A percentile compares a stretch with the other conserved stretches of the same genome.
phyloP scores from a whole-genome alignment of 2,797 vertebrate species.

The Taeniopygia guttata region DNA sequence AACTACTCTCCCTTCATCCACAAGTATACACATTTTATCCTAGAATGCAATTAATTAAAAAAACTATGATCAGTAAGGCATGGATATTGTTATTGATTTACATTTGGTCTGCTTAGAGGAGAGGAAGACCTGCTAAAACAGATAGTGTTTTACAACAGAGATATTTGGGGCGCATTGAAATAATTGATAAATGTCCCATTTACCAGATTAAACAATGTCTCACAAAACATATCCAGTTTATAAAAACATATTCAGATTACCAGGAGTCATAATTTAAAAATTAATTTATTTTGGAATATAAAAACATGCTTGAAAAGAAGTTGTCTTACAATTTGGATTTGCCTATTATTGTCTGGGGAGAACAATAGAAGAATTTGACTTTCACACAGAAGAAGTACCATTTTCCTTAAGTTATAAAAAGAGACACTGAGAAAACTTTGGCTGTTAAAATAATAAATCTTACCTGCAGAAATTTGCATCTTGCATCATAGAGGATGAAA shows the following conservation, averaged over 20 bases:
- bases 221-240: background rate
- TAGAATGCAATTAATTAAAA: background rate
- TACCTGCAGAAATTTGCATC: background rate
- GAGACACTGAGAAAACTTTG: background rate
- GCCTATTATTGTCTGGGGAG: background rate
- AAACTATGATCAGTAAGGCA: background rate
- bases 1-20: background rate
- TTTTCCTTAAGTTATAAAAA: background rate
- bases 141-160: background rate
- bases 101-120: background rate
- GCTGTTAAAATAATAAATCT: background rate
- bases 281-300: background rate
- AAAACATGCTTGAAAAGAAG: background rate
- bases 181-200: background rate
- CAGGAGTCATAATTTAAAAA: background rate
- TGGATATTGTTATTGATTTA: background rate
- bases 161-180: background rate
- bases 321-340: background rate
- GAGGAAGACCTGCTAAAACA: background rate
- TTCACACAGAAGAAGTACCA: background rate
- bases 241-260: background rate
- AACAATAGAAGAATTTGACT: background rate
- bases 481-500: background rate
- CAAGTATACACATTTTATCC: background rate
- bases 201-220: background rate